phyloP scores from a whole-genome alignment of 1,140 invertebrate genomes.

The Caenorhabditis tropicalis region DNA sequence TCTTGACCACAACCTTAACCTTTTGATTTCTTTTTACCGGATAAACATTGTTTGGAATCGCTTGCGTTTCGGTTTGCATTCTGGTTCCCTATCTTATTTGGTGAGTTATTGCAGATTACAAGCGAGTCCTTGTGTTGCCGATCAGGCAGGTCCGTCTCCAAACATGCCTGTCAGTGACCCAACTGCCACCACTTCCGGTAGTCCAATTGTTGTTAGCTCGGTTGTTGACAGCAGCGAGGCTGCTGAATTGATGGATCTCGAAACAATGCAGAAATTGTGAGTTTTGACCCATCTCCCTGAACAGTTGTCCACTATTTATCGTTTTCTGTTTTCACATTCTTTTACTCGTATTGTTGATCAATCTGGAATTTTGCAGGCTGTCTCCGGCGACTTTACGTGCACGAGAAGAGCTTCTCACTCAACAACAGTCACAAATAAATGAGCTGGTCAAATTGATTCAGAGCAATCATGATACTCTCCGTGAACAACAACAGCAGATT shows the following conservation, averaged over 20 bases:
- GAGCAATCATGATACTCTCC: slow-evolving; percentile 3
- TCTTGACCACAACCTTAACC: no score
- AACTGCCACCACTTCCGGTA: slow-evolving; percentile 23
- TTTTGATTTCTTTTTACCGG: no score
- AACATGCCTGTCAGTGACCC: slow-evolving; percentile 14
- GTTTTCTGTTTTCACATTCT: neutral
- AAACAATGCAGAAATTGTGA: slow-evolving; percentile 33
- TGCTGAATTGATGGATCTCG: slow-evolving; percentile 15
- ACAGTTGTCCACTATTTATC: neutral
- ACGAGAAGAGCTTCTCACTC: slow-evolving; percentile 19
- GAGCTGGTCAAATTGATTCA: slow-evolving; percentile 31
- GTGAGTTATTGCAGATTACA: neutral
- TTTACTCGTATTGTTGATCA: neutral
- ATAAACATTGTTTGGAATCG: neutral
- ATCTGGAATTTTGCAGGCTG: neutral
- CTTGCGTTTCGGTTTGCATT: neutral
- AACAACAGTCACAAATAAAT: slow-evolving; percentile 21
- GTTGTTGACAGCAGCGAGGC: neutral
- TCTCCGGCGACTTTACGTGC: slow-evolving; percentile 28
- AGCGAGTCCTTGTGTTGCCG: slow-evolving; percentile 23
- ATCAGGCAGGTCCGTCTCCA: slow-evolving; percentile 7
- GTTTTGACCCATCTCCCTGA: neutral
- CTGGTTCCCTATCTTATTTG: neutral
- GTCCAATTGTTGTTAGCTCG: neutral
- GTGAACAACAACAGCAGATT: slow-evolving; percentile 7